These are phyloP conservation scores for Chaetodon trifascialis DNA, from an alignment of 2,113 vertebrate species.

Conservation along the genomic window DNA sequence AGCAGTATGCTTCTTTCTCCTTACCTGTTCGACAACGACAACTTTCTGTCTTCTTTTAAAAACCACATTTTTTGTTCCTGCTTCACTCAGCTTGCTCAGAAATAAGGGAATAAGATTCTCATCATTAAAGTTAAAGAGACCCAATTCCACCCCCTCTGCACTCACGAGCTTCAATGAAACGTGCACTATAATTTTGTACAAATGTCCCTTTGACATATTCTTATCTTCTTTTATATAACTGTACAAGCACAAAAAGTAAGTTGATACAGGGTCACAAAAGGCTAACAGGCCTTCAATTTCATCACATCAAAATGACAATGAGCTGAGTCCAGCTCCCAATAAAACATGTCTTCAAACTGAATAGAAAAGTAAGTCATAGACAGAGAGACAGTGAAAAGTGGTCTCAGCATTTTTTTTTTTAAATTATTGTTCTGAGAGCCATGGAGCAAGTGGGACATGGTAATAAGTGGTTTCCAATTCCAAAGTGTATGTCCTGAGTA, in stretches of 20 bases:
- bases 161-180: neutral
- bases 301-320: slow-evolving; percentile 4
- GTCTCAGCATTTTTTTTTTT: neutral
- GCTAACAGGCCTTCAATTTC: slow-evolving; percentile 17
- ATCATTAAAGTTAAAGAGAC: neutral
- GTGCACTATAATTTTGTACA: neutral
- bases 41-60: neutral
- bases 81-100: neutral
- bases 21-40: no score
- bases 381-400: neutral
- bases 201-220: neutral
- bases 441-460: slow-evolving; percentile 13
- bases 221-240: neutral
- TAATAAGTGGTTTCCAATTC: slow-evolving; percentile 33
- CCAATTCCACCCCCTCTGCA: neutral
- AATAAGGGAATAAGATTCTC: neutral
- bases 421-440: slow-evolving; percentile 3
- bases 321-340: neutral
- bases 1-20: neutral
- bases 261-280: neutral
- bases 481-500: slow-evolving; percentile 9
- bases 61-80: neutral
- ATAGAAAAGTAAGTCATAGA: slow-evolving; percentile 1
- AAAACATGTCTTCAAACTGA: slow-evolving; percentile 11
- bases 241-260: neutral